Conservation (phyloP, 2,888 invertebrate species). For the Orthosia cruda region DNA sequence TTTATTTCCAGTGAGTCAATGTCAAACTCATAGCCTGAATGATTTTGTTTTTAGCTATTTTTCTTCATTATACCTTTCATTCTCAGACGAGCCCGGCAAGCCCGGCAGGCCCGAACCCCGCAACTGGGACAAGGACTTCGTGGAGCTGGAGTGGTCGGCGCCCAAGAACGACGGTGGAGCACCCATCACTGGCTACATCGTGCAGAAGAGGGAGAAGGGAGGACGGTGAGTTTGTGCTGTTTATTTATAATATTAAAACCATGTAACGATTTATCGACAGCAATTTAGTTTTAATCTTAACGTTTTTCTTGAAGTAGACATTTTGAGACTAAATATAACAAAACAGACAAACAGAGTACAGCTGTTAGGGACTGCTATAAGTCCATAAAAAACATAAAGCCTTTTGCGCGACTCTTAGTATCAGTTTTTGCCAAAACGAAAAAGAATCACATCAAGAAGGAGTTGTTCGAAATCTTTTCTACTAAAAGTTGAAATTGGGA, state of each 20-base stretch:
- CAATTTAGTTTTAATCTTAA: background rate
- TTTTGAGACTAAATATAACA: background rate
- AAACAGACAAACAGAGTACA: too few relatives aligned
- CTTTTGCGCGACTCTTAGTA: background rate
- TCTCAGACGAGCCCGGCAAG: constrained; percentile 96
- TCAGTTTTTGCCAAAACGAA: too few relatives aligned
- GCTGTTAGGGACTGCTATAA: too few relatives aligned
- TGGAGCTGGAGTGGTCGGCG: constrained; percentile 98
- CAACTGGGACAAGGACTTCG: constrained; percentile 99
- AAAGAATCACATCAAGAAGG: background rate
- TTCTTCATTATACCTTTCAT: background rate
- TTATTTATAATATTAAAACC: background rate
- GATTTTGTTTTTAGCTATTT: too few relatives aligned
- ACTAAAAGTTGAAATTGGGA: too few relatives aligned
- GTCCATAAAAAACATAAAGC: too few relatives aligned
- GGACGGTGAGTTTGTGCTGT: constrained; percentile 87
- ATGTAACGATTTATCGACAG: too few relatives aligned
- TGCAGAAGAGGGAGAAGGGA: constrained; percentile 98
- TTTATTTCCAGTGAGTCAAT: too few relatives aligned
- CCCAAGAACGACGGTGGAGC: constrained; percentile 99
- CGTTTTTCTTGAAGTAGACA: background rate
- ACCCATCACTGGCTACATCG: constrained; percentile 98
- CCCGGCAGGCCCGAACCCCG: constrained; percentile 97
- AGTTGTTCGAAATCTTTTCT: too few relatives aligned
- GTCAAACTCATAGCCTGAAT: too few relatives aligned